Percentiles rank a stretch among this genome's conserved stretches.
Evolutionary conservation across 2,113 vertebrate genomes (phyloP).

Genomic region (Anser brachyrhynchus): DNA sequence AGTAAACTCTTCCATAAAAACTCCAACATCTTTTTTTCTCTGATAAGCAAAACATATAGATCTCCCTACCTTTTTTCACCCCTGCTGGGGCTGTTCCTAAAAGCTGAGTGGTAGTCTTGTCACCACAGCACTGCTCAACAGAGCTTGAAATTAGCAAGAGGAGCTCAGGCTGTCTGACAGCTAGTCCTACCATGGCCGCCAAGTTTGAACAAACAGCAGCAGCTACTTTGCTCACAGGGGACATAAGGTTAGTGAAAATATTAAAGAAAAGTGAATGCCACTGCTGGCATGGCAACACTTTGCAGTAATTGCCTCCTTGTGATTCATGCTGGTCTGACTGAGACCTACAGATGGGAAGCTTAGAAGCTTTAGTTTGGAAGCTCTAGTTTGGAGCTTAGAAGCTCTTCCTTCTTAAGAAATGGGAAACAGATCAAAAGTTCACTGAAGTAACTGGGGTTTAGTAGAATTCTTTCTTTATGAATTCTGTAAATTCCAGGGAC

Average conservation of each 20-base stretch:
- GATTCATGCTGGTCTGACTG: slow-evolving; percentile 56
- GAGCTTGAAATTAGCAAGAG: slow-evolving; percentile 76
- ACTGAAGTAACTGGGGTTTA: slow-evolving; percentile 24
- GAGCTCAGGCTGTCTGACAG: slow-evolving; percentile 57
- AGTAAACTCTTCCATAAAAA: not conserved
- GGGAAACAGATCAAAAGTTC: slow-evolving; percentile 40
- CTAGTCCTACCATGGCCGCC: slow-evolving; percentile 23
- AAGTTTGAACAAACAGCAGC: slow-evolving; percentile 70
- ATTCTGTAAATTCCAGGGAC: slow-evolving; percentile 6
- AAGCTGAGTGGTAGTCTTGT: slow-evolving; percentile 23
- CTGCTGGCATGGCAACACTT: slow-evolving; percentile 60
- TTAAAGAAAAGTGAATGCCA: slow-evolving; percentile 70
- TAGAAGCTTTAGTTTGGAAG: slow-evolving; percentile 57
- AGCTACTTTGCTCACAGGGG: slow-evolving; percentile 67
- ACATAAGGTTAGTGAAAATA: slow-evolving; percentile 77
- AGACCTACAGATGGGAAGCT: slow-evolving; percentile 63
- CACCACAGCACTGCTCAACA: slow-evolving; percentile 53
- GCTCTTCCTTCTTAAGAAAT: slow-evolving; percentile 45
- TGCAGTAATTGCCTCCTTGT: slow-evolving; percentile 65
- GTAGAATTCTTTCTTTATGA: not conserved
- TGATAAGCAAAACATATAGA: slow-evolving; percentile 36
- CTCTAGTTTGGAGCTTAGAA: not conserved
- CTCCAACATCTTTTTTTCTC: not conserved
- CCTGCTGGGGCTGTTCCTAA: slow-evolving; percentile 7
- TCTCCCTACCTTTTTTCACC: not conserved